Conservation (phyloP, 2,797 vertebrate genomes). For the Etheostoma nigrum region DNA sequence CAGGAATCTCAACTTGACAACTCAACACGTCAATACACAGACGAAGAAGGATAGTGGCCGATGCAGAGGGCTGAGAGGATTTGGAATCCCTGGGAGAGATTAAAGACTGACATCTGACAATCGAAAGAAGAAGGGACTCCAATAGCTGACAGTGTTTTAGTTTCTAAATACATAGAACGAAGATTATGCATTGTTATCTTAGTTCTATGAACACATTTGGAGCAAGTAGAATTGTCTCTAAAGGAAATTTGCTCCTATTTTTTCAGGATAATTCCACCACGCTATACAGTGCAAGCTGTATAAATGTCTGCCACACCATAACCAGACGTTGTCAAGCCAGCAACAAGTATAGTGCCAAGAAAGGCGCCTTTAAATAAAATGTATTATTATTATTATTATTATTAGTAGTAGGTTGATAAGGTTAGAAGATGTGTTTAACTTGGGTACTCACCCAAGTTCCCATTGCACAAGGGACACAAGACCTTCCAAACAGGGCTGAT, state of each 20-base stretch:
- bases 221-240: not conserved
- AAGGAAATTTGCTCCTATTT: not conserved
- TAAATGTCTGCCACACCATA: not conserved
- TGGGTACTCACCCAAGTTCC: not conserved
- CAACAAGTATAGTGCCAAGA: not conserved
- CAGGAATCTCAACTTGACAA: constrained; percentile 40
- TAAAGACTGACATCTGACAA: constrained; percentile 26
- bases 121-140: not conserved
- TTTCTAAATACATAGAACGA: constrained; percentile 1
- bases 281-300: not conserved
- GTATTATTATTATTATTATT: too few species aligned
- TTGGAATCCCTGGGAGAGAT: constrained; percentile 13
- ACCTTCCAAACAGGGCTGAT: not conserved
- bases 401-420: not conserved
- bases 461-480: not conserved
- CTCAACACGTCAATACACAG: constrained; percentile 32
- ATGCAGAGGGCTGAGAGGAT: constrained; percentile 1
- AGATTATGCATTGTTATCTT: not conserved
- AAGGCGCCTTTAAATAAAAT: too few species aligned
- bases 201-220: not conserved
- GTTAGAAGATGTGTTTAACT: not conserved
- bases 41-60: constrained; percentile 11
- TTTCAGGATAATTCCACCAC: constrained; percentile 2
- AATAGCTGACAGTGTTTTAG: not conserved
- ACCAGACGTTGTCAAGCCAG: not conserved